Conservation (phyloP, 2,888 invertebrate genomes). For the Oasisia sp. region DNA sequence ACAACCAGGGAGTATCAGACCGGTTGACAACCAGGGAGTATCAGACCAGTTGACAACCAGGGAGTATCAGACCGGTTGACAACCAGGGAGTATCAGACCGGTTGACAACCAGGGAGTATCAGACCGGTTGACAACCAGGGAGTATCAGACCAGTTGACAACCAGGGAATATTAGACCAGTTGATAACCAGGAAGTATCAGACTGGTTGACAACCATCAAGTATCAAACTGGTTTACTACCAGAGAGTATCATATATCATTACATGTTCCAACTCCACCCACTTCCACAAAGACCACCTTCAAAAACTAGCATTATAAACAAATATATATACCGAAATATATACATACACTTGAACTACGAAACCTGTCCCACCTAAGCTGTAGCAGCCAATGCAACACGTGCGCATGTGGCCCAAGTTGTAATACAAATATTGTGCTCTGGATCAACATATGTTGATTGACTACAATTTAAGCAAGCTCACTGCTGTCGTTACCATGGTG, state of each 20-base stretch:
- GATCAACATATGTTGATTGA: neutral
- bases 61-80: no score
- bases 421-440: slow-evolving; percentile 13
- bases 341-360: slow-evolving; percentile 4
- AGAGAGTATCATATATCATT: neutral
- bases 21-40: no score
- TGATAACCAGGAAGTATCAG: no score
- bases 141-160: no score
- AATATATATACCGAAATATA: slow-evolving; percentile 6
- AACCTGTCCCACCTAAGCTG: neutral
- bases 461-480: slow-evolving; percentile 7
- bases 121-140: no score
- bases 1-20: no score
- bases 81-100: no score
- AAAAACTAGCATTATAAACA: slow-evolving; percentile 17
- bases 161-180: no score
- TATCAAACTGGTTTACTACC: neutral
- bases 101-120: no score
- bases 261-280: neutral
- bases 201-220: no score
- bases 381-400: neutral
- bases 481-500: neutral
- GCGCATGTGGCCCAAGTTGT: neutral
- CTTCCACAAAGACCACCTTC: neutral
- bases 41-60: no score